Conservation (phyloP, 2,113 vertebrate genomes). For the Papio anubis region DNA sequence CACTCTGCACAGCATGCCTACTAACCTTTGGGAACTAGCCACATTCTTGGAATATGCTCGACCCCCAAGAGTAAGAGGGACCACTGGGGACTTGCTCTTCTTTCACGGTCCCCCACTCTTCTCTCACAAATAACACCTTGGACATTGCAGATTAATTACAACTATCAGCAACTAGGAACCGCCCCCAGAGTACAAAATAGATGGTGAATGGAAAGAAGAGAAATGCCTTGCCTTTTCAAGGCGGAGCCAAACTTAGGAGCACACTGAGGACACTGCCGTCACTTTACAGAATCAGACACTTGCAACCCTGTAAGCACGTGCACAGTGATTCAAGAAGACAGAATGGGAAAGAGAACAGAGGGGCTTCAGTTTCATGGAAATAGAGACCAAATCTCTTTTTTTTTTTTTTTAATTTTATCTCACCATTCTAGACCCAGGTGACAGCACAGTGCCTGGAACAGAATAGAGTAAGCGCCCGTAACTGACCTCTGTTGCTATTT, state of each 20-base stretch:
- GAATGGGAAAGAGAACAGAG: neutral
- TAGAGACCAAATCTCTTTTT: neutral
- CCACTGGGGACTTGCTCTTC: neutral
- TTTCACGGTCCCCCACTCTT: neutral
- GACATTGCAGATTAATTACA: neutral
- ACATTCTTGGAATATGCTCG: neutral
- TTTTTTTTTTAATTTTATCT: neutral
- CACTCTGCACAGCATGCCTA: fast-evolving
- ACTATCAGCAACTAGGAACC: neutral
- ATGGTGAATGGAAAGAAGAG: neutral
- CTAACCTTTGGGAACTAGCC: neutral
- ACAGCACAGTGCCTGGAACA: neutral
- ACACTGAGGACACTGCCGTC: too few species aligned
- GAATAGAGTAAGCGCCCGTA: neutral
- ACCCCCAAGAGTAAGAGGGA: neutral
- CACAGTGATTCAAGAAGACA: neutral
- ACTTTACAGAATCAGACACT: neutral
- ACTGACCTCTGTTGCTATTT: neutral
- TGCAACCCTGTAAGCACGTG: neutral
- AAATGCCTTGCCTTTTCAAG: neutral
- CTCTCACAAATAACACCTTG: too few species aligned
- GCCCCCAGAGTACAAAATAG: neutral
- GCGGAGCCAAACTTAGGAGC: neutral
- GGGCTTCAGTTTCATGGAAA: neutral
- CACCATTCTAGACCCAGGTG: neutral